These are phyloP conservation scores for Unio delphinus DNA, from an alignment of 2,888 invertebrate species.

Conservation along the genomic window DNA sequence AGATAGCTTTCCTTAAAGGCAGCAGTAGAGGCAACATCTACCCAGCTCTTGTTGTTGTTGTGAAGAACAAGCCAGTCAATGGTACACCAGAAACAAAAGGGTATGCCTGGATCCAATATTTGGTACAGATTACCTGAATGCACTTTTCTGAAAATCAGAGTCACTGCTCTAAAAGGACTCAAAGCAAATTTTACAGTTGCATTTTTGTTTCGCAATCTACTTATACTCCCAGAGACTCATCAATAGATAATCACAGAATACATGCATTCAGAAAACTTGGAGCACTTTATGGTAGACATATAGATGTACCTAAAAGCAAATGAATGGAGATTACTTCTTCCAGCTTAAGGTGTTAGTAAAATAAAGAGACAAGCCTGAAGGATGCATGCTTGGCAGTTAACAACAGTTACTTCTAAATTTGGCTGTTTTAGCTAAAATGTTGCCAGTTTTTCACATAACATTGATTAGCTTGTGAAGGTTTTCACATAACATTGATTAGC, in stretches of 20 bases:
- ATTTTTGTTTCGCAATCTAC: not conserved
- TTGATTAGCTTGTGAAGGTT: no score
- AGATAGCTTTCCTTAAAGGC: constrained; percentile 9
- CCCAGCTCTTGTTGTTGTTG: not conserved
- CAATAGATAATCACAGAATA: not conserved
- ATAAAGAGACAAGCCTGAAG: no score
- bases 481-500: no score
- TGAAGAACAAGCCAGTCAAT: constrained; percentile 2
- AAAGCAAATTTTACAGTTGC: not conserved
- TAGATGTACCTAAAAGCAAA: not conserved
- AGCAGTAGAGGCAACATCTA: constrained; percentile 1
- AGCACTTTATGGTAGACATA: not conserved
- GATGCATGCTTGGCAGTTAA: no score
- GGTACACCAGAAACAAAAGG: constrained; percentile 4
- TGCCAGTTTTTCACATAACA: no score
- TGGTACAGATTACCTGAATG: no score
- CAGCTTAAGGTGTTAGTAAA: not conserved
- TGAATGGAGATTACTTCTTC: not conserved
- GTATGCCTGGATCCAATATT: not conserved
- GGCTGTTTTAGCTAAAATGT: no score
- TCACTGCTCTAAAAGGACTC: constrained; percentile 1
- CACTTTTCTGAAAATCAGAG: not conserved
- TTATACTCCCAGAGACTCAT: not conserved
- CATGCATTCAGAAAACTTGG: not conserved
- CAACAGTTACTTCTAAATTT: no score